Conservation (phyloP, 30 jellyfish, hydroid and myxozoan genomes). For the Pelagia noctiluca region DNA sequence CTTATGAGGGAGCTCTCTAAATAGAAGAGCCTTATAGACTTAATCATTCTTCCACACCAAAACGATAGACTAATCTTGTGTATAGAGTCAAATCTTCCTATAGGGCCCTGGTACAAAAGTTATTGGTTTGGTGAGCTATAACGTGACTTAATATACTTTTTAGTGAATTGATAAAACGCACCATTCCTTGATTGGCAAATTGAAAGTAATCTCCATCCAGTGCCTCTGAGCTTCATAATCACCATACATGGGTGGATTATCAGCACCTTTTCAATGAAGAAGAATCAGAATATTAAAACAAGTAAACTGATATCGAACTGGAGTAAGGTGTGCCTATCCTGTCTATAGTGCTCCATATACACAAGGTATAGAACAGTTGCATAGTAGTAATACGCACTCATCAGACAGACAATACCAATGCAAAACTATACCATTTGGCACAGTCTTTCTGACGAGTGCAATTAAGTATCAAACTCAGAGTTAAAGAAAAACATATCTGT, state of each 20-base stretch:
- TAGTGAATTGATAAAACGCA: not conserved
- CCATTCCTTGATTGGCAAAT: conserved; percentile 88
- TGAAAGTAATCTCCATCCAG: conserved; percentile 98
- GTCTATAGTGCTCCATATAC: not conserved
- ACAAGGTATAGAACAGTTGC: too few species aligned
- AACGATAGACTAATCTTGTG: too few species aligned
- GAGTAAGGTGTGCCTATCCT: not conserved
- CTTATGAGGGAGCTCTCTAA: too few species aligned
- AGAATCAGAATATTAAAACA: not conserved
- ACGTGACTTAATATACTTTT: not conserved
- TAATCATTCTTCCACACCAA: too few species aligned
- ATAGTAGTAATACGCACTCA: too few species aligned
- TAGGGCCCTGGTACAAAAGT: too few species aligned
- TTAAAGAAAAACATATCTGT: too few species aligned
- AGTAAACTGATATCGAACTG: not conserved
- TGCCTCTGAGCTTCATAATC: conserved; percentile 99
- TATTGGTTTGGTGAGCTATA: not conserved
- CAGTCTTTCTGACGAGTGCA: not conserved
- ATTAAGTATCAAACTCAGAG: too few species aligned
- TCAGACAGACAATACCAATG: not conserved
- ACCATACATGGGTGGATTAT: conserved; percentile 97
- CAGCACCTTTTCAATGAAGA: conserved; percentile 61
- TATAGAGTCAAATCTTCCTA: too few species aligned
- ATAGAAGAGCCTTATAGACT: too few species aligned
- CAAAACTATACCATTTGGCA: not conserved